Base-by-base conservation (phyloP, 2,113 vertebrate genomes). In the Pedionomus torquatus region DNA sequence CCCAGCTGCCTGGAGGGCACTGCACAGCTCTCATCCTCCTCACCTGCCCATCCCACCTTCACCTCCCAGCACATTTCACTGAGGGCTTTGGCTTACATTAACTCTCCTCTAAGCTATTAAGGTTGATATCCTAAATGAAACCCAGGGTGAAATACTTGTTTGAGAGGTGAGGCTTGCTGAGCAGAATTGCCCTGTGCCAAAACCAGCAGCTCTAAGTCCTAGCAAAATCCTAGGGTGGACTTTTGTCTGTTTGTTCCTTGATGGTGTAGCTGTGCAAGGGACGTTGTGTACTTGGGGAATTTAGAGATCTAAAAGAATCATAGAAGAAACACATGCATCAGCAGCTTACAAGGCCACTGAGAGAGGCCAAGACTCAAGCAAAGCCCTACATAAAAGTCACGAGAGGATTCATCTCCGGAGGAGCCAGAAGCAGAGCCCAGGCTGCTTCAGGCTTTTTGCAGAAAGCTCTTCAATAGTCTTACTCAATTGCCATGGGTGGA, bases 1-100 rank as follows among this genome's bases (percentile, higher is more conserved):
- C 12, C 48, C 43, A 80, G 0, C 24, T 76, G 77, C 55, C 48
- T 57, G 41, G 65, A 91, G 49, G 49, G n/a, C 46, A 93, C 35
- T 0, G 0, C 11, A 31, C 16, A 72, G 46, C 44, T 74, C 16
- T 1, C 0, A 30, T 65, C 41, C 37, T 78, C 31, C 41, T 90
- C 71, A 70, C 4, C 20, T 66, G 39, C 25, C n/a, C 37, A 60
- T 10, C 44, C 13, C 51, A 87, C 31, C 43, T 72, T 63, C 30
- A 68, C 58, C 31, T 84, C n/a, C 33, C 41, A 84, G 65, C 19
- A 85, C 30, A 44, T 71, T 95, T 89, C 57, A 82, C 52, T 43
- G 60, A 76, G 33, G 61, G n/a, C 19, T 87, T 79, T 84, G 69
- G 77, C 30, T 91, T 91, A 46, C 41, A 60, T 68, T 35, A 11